Percentiles rank a stretch among this genome's conserved stretches.
Evolutionary conservation across 1,140 invertebrate species (phyloP).

Genomic region (Triops cancriformis): DNA sequence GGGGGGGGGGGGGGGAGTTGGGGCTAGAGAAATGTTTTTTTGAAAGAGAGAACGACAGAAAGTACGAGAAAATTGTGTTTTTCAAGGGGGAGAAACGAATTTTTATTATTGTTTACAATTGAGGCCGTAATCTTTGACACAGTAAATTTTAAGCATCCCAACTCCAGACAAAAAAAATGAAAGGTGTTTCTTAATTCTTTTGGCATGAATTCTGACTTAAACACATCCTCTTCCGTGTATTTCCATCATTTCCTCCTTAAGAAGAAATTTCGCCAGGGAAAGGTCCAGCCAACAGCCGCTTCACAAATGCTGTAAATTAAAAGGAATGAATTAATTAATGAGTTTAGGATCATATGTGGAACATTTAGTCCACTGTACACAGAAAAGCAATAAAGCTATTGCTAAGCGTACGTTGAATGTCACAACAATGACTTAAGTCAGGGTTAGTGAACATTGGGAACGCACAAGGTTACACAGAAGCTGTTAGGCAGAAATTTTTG

Average conservation of each 20-base stretch:
- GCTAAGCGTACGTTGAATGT: not conserved
- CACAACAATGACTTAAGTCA: too few relatives aligned
- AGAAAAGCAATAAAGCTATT: too few relatives aligned
- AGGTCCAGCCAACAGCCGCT: slow-evolving; percentile 39
- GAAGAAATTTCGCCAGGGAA: slow-evolving; percentile 34
- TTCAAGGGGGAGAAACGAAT: not conserved
- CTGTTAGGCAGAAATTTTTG: not conserved
- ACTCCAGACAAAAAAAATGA: not conserved
- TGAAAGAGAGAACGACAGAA: not conserved
- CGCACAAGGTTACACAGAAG: too few relatives aligned
- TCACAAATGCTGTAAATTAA: slow-evolving; percentile 37
- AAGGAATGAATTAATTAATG: slow-evolving; percentile 17
- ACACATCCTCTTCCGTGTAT: slow-evolving; percentile 8
- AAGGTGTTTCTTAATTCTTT: not conserved
- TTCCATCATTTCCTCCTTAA: slow-evolving; percentile 16
- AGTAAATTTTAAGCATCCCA: not conserved
- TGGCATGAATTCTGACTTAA: slow-evolving; percentile 13
- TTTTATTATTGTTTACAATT: slow-evolving; percentile 14
- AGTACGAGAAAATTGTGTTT: not conserved
- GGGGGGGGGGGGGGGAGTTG: not conserved
- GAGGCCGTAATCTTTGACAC: not conserved
- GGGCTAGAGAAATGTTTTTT: too few relatives aligned
- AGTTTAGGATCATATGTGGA: too few relatives aligned
- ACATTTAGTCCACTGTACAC: too few relatives aligned
- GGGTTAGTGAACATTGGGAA: not conserved